These are phyloP conservation scores for Hirtodrosophila cameraria DNA, from an alignment of 2,888 invertebrate species.

Conservation along the genomic window DNA sequence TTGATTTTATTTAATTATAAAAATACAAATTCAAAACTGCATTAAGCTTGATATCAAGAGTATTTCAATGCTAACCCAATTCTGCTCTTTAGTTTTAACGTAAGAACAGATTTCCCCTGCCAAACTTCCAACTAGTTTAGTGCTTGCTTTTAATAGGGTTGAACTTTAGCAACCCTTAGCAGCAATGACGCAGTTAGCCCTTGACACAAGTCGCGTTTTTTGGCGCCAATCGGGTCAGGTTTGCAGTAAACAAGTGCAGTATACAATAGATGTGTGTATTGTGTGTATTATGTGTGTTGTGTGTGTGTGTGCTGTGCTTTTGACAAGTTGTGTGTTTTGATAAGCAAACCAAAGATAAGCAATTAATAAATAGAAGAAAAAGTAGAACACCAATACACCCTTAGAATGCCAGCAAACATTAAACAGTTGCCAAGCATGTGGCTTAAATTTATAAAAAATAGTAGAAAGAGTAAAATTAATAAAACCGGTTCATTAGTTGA, in stretches of 20 bases:
- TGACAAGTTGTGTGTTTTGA: slow-evolving; percentile 23
- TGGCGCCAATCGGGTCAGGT: slow-evolving; percentile 31
- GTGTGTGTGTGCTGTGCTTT: background rate
- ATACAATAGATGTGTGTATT: background rate
- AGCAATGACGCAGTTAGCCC: slow-evolving; percentile 37
- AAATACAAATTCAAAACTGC: too few relatives aligned
- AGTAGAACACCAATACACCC: background rate
- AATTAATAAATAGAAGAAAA: slow-evolving; percentile 33
- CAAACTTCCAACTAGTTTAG: too few relatives aligned
- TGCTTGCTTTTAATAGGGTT: too few relatives aligned
- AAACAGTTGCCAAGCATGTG: slow-evolving; percentile 29
- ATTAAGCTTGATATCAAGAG: too few relatives aligned
- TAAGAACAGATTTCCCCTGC: too few relatives aligned
- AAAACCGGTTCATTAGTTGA: slow-evolving; percentile 45
- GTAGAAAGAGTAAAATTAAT: slow-evolving; percentile 1
- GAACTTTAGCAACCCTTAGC: slow-evolving; percentile 17
- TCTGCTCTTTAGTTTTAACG: too few relatives aligned
- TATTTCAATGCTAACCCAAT: too few relatives aligned
- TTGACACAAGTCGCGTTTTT: slow-evolving; percentile 31
- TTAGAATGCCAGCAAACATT: slow-evolving; percentile 14
- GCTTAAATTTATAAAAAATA: slow-evolving; percentile 8
- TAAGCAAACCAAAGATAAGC: slow-evolving; percentile 51
- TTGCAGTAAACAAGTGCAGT: slow-evolving; percentile 33
- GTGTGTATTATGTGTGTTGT: background rate
- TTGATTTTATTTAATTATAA: too few relatives aligned